phyloP scores from a whole-genome alignment of 1,140 invertebrate genomes.

The Drosophila rufa region DNA sequence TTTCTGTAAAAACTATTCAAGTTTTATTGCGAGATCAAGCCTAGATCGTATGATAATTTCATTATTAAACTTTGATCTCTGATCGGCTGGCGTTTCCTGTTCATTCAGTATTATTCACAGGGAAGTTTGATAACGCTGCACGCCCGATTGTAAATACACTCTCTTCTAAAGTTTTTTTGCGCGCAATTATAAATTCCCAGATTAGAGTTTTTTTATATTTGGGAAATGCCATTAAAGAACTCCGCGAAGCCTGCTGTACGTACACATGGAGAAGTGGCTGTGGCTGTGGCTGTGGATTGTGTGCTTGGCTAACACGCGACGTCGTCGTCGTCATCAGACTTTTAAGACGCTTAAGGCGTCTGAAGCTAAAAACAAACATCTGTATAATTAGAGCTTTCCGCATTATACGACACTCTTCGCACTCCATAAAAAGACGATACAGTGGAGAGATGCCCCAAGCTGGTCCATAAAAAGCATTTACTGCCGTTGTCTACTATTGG shows the following conservation, averaged over 20 bases:
- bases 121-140: slow-evolving; percentile 14
- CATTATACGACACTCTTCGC: slow-evolving; percentile 23
- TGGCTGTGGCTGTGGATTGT: slow-evolving; percentile 15
- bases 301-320: slow-evolving; percentile 14
- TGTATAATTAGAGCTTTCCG: slow-evolving; percentile 50
- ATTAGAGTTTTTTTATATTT: slow-evolving; percentile 6
- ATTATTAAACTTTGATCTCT: slow-evolving; percentile 19
- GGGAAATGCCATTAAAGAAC: background rate
- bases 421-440: slow-evolving; percentile 26
- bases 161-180: background rate
- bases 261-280: slow-evolving; percentile 13
- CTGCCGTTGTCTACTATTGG: background rate
- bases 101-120: background rate
- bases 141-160: background rate
- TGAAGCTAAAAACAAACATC: slow-evolving; percentile 50
- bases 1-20: background rate
- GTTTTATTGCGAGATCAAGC: background rate
- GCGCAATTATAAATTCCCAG: slow-evolving; percentile 1
- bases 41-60: background rate
- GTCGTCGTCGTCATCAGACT: slow-evolving; percentile 4
- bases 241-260: background rate
- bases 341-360: slow-evolving; percentile 23
- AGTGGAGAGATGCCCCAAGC: slow-evolving; percentile 2
- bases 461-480: slow-evolving; percentile 25
- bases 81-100: slow-evolving; percentile 20